These are phyloP conservation scores for Magallana gigas DNA, from an alignment of 1,140 invertebrate species.

Conservation along the genomic window DNA sequence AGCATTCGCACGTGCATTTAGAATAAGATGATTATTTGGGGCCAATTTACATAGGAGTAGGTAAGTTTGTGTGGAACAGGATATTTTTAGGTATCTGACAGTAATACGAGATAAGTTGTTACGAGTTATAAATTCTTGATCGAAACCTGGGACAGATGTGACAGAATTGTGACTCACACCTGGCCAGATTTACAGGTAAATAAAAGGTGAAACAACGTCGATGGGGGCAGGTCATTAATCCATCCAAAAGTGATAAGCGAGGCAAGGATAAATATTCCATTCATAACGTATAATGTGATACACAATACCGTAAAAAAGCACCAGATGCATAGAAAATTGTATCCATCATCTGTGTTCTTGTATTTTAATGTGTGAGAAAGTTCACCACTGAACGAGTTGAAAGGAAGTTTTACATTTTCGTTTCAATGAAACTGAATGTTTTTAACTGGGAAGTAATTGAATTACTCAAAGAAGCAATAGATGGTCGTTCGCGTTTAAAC, in stretches of 20 bases:
- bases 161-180: slow-evolving; percentile 6
- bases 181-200: slow-evolving; percentile 22
- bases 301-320: no score
- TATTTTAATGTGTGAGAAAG: slow-evolving; percentile 11
- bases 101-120: no score
- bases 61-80: no score
- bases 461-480: background rate
- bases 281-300: background rate
- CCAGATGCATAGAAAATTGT: background rate
- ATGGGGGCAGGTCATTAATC: background rate
- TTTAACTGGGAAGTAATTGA: background rate
- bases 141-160: slow-evolving; percentile 11
- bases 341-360: background rate
- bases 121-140: background rate
- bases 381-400: background rate
- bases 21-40: background rate
- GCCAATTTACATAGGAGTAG: no score
- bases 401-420: background rate
- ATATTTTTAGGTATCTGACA: no score
- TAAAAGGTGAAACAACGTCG: background rate
- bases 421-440: background rate
- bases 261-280: slow-evolving; percentile 12
- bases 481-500: background rate
- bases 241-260: slow-evolving; percentile 7
- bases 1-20: slow-evolving; percentile 3